Conservation (phyloP, 1,140 invertebrate genomes). For the Drosophila repleta region DNA sequence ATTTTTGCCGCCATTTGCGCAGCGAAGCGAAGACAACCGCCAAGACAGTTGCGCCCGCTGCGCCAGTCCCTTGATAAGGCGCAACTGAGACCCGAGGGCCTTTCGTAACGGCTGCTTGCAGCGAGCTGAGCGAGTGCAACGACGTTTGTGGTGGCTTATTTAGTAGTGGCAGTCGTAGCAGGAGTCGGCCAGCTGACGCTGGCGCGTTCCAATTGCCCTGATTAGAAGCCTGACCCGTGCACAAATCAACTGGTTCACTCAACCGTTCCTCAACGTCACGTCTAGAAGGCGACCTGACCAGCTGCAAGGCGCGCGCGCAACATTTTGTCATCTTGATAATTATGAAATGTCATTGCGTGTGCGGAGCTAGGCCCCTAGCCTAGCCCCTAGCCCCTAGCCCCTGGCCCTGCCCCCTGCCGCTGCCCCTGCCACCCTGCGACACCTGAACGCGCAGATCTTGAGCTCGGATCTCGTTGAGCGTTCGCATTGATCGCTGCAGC, state of each 20-base stretch:
- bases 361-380: slow-evolving; percentile 20
- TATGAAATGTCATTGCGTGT: slow-evolving; percentile 48
- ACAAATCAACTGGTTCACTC: slow-evolving; percentile 70
- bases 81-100: not conserved
- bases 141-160: slow-evolving; percentile 55
- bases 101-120: not conserved
- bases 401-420: too few relatives aligned
- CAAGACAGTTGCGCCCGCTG: slow-evolving; percentile 45
- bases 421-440: not conserved
- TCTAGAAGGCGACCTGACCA: slow-evolving; percentile 29
- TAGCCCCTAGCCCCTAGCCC: not conserved
- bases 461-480: not conserved
- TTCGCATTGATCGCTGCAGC: not conserved
- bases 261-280: slow-evolving; percentile 52
- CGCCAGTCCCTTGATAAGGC: slow-evolving; percentile 1
- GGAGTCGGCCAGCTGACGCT: slow-evolving; percentile 66
- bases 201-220: slow-evolving; percentile 44
- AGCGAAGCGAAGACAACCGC: slow-evolving; percentile 68
- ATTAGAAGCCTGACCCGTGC: slow-evolving; percentile 44
- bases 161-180: slow-evolving; percentile 18
- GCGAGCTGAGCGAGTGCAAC: slow-evolving; percentile 5
- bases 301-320: slow-evolving; percentile 42
- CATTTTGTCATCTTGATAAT: slow-evolving; percentile 70
- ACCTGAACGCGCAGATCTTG: not conserved
- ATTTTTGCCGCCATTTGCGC: slow-evolving; percentile 76